phyloP scores from a whole-genome alignment of 1,140 invertebrate genomes.

The Ericerus pela region DNA sequence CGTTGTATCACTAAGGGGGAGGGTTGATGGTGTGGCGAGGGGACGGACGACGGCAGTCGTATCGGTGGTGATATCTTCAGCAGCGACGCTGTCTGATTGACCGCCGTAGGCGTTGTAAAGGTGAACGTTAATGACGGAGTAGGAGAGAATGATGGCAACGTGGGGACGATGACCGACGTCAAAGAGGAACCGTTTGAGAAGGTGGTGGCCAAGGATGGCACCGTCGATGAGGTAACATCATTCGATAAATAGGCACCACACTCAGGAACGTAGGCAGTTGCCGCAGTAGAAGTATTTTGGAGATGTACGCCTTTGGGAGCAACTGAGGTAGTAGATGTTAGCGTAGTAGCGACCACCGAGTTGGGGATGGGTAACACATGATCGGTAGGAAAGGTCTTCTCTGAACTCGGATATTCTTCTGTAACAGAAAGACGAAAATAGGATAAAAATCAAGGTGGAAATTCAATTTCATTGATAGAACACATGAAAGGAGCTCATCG shows the following conservation, averaged over 20 bases:
- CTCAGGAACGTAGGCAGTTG: background rate
- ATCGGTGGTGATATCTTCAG: constrained; percentile 11
- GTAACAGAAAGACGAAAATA: background rate
- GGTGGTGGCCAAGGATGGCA: background rate
- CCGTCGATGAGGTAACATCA: background rate
- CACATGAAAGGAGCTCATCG: too few species aligned
- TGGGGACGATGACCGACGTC: background rate
- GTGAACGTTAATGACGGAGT: background rate
- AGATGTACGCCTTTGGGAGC: background rate
- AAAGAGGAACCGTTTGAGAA: background rate
- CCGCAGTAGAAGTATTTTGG: background rate
- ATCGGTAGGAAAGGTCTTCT: background rate
- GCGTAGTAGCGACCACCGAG: background rate
- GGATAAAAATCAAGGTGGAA: background rate
- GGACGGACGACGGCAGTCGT: background rate
- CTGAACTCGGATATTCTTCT: constrained; percentile 6
- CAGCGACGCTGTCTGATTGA: background rate
- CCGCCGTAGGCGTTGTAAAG: background rate
- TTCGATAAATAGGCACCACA: too few species aligned
- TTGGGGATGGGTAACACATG: background rate
- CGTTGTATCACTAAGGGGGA: constrained; percentile 1
- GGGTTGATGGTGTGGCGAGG: background rate
- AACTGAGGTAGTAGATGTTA: background rate
- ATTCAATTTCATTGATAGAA: too few species aligned
- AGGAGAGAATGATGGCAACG: background rate